Percentiles rank a stretch among this genome's conserved stretches.
Conservation (phyloP, 2,888 invertebrate genomes). For the Himalopsyche kuldschensis region DNA sequence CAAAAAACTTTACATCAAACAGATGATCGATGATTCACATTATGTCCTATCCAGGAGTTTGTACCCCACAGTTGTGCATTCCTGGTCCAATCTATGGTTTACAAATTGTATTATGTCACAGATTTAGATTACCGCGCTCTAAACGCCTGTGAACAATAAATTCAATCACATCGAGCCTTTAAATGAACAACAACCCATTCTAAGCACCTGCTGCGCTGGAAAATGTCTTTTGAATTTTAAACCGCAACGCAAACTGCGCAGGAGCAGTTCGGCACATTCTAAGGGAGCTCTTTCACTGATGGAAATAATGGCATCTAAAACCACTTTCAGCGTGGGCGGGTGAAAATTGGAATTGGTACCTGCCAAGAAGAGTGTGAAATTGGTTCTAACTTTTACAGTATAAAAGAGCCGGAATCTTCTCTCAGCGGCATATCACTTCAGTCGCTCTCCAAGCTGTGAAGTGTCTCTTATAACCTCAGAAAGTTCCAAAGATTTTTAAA, state of each 20-base stretch:
- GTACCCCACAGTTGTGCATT: neutral
- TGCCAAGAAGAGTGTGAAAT: conserved; percentile 31
- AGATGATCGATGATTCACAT: too few relatives aligned
- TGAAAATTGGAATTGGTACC: conserved; percentile 33
- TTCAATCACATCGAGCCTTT: conserved; percentile 12
- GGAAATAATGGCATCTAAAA: conserved; percentile 18
- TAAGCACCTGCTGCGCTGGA: neutral
- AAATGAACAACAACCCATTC: conserved; percentile 14
- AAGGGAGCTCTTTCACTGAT: neutral
- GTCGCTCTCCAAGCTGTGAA: neutral
- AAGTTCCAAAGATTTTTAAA: neutral
- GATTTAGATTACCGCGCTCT: conserved; percentile 26
- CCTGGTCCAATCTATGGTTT: conserved; percentile 7
- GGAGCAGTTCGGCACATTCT: neutral
- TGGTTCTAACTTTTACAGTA: conserved; percentile 21
- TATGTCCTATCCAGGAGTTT: neutral
- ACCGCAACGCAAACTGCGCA: conserved; percentile 4
- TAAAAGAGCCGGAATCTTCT: conserved; percentile 18
- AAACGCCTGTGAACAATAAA: conserved; percentile 22
- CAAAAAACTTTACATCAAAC: too few relatives aligned
- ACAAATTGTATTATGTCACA: conserved; percentile 33
- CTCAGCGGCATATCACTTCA: conserved; percentile 18
- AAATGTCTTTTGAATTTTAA: neutral
- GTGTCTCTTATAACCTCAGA: neutral
- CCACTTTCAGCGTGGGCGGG: conserved; percentile 26